Percentiles rank a stretch among this genome's conserved stretches.
These are phyloP conservation scores for Gracilinanus agilis DNA, from an alignment of 2,113 vertebrate species.

Conservation along the genomic window DNA sequence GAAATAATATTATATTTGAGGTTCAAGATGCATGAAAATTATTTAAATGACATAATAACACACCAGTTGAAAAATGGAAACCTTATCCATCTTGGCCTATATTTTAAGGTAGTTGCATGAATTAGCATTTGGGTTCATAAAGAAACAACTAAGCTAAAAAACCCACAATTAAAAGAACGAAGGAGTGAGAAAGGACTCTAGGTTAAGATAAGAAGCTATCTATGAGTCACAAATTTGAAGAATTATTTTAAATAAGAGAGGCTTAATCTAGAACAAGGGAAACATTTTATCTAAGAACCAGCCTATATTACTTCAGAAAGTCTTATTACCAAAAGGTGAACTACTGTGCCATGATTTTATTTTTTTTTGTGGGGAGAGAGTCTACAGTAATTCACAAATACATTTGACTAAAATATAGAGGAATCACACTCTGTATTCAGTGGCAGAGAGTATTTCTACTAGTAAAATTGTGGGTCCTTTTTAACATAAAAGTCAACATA, in stretches of 20 bases:
- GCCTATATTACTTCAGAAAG: slow-evolving; percentile 38
- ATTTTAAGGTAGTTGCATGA: neutral
- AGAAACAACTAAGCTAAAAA: neutral
- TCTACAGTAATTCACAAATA: neutral
- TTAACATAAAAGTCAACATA: neutral
- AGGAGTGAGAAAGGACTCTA: neutral
- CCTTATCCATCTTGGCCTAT: neutral
- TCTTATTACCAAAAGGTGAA: neutral
- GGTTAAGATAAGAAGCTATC: neutral
- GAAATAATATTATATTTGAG: neutral
- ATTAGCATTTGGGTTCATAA: neutral
- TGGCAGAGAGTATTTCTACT: slow-evolving; percentile 30
- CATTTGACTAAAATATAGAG: neutral
- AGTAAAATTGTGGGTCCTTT: slow-evolving; percentile 27
- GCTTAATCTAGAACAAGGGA: neutral
- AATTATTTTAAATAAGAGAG: slow-evolving; percentile 30
- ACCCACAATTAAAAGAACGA: slow-evolving; percentile 42
- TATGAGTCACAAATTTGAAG: slow-evolving; percentile 25
- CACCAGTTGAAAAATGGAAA: slow-evolving; percentile 27
- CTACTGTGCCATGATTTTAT: slow-evolving; percentile 39
- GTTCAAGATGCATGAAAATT: neutral
- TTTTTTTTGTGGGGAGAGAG: neutral
- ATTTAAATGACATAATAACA: neutral
- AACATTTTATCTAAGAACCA: neutral
- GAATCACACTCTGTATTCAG: neutral